phyloP scores from a whole-genome alignment of 2,797 vertebrate genomes.

The Acridotheres tristis region DNA sequence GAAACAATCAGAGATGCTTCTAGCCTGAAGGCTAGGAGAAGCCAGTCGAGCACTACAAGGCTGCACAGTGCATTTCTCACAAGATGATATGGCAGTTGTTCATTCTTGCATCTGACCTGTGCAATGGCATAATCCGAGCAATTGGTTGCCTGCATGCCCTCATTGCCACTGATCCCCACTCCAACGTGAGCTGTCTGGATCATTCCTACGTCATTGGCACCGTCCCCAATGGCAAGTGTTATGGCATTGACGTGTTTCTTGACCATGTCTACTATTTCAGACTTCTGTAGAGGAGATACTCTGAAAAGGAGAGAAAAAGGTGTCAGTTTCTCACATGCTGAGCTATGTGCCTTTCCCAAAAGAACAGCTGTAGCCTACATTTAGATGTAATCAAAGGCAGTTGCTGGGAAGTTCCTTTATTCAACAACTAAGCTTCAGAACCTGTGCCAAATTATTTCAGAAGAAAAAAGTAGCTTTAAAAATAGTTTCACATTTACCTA shows the following conservation, averaged over 20 bases:
- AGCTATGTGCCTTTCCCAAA: conserved; percentile 22
- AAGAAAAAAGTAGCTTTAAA: conserved; percentile 55
- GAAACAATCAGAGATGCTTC: not conserved
- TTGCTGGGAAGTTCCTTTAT: conserved; percentile 59
- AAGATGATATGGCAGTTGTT: not conserved
- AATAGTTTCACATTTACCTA: conserved; percentile 1
- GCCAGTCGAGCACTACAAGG: not conserved
- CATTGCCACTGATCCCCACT: conserved; percentile 97
- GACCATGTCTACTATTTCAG: conserved; percentile 98
- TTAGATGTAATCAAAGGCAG: conserved; percentile 62
- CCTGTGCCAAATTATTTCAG: conserved; percentile 58
- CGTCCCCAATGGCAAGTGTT: conserved; percentile 97
- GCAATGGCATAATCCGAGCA: conserved; percentile 98
- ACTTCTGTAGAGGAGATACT: conserved; percentile 98
- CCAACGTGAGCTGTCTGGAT: conserved; percentile 98
- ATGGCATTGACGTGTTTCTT: conserved; percentile 98
- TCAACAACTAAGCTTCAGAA: conserved; percentile 49
- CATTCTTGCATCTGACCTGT: conserved; percentile 82
- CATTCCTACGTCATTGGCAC: conserved; percentile 99
- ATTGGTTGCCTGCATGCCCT: conserved; percentile 99
- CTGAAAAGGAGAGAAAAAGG: conserved; percentile 77
- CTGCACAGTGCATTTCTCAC: not conserved
- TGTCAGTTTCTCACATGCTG: conserved; percentile 61
- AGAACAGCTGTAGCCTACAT: conserved; percentile 72
- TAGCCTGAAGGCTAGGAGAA: not conserved